Evolutionary conservation across 2,113 vertebrate species (phyloP).

Genomic region (Oncorhynchus kisutch): DNA sequence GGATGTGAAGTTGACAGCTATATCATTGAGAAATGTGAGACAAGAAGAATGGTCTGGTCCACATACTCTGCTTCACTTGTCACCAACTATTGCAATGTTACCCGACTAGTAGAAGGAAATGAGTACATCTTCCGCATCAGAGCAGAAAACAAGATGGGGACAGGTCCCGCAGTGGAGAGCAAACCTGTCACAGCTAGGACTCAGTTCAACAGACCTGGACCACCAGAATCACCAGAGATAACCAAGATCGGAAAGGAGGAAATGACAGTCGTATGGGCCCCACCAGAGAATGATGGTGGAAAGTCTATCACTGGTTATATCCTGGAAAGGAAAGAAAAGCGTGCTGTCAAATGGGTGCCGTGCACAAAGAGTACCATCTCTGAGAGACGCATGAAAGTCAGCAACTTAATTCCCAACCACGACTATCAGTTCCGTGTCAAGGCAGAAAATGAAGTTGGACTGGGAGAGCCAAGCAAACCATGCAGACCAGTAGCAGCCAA

Average conservation of each 20-base stretch:
- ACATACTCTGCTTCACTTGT: slow-evolving; percentile 87
- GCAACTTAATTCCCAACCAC: slow-evolving; percentile 91
- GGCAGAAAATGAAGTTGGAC: slow-evolving; percentile 95
- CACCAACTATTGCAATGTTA: slow-evolving; percentile 83
- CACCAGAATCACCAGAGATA: slow-evolving; percentile 90
- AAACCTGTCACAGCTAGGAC: slow-evolving; percentile 91
- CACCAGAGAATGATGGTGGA: slow-evolving; percentile 95
- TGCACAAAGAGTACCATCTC: slow-evolving; percentile 93
- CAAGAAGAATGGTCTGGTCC: slow-evolving; percentile 98
- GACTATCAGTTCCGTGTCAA: slow-evolving; percentile 98
- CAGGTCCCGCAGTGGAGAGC: slow-evolving; percentile 90
- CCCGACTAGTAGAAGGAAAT: slow-evolving; percentile 92
- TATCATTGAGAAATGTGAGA: slow-evolving; percentile 97
- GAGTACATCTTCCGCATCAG: slow-evolving; percentile 97
- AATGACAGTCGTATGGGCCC: slow-evolving; percentile 98
- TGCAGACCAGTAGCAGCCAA: slow-evolving; percentile 92
- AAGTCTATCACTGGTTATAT: slow-evolving; percentile 98
- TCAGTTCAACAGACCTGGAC: slow-evolving; percentile 89
- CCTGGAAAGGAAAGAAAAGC: slow-evolving; percentile 94
- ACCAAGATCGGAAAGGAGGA: slow-evolving; percentile 96
- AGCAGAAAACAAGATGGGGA: slow-evolving; percentile 98
- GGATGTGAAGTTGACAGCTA: slow-evolving; percentile 98
- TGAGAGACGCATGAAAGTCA: slow-evolving; percentile 93
- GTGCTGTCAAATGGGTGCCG: slow-evolving; percentile 88
- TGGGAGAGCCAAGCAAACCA: slow-evolving; percentile 94